These are phyloP conservation scores for Lasioglossum pauxillum DNA, from an alignment of 2,888 invertebrate genomes.

Conservation along the genomic window DNA sequence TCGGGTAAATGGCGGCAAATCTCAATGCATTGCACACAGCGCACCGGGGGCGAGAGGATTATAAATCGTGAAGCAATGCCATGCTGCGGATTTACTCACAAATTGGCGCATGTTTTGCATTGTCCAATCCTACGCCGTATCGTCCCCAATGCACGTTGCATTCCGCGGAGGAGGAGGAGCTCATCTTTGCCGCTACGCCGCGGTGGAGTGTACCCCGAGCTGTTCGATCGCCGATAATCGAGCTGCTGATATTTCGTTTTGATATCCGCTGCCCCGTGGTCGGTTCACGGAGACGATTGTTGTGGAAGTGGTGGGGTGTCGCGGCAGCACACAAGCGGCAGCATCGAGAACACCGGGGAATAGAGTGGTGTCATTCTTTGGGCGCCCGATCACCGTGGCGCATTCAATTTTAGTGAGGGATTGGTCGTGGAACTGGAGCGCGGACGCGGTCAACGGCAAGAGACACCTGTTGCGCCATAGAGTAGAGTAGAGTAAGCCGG, in stretches of 20 bases:
- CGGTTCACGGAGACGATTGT: background rate
- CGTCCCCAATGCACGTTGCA: constrained; percentile 39
- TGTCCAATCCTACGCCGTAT: constrained; percentile 17
- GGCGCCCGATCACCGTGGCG: constrained; percentile 37
- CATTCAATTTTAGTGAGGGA: constrained; percentile 50
- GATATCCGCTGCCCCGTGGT: constrained; percentile 20
- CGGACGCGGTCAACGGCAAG: constrained; percentile 33
- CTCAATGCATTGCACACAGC: background rate
- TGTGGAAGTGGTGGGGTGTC: constrained; percentile 44
- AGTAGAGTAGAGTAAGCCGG: constrained; percentile 31
- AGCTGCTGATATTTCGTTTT: constrained; percentile 12
- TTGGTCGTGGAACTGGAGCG: constrained; percentile 40
- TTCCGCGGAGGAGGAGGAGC: constrained; percentile 48
- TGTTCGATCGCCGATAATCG: constrained; percentile 8
- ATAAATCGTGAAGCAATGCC: background rate
- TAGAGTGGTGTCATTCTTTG: constrained; percentile 50
- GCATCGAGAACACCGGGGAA: constrained; percentile 32
- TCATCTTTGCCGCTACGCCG: constrained; percentile 20
- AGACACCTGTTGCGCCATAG: constrained; percentile 54
- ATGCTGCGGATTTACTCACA: constrained; percentile 45
- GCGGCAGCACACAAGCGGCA: constrained; percentile 26
- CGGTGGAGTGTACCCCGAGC: background rate
- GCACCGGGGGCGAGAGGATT: background rate
- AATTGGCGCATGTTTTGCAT: constrained; percentile 19
- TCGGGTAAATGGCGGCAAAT: background rate